Evolutionary conservation across 2,888 invertebrate species (phyloP), one percentile per base, ranked within the genome.

Genomic region (Neoscelio sp.): DNA sequence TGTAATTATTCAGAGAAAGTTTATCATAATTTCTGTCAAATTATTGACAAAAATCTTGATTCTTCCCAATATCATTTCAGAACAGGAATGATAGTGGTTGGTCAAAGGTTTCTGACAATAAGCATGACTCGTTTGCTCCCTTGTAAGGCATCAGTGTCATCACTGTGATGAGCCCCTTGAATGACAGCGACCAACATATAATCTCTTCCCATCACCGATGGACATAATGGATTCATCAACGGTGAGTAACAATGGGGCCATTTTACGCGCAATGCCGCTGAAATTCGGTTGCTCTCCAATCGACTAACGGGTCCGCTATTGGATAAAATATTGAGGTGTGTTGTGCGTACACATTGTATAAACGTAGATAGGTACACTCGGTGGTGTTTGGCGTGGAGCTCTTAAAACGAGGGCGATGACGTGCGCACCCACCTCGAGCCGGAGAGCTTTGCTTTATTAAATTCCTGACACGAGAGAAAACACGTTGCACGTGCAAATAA

Each of bases 381-480:
- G 50, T 33, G 65, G 58, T 65, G 18, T 65, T 71, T 58, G 48
- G 35, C 71, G 77, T 64, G 70, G 23, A 42, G 20, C 28, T 28
- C 46, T 54, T n/a, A 20, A 71, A 73, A 77, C 76, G 60, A 65
- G 71, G 79, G 68, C 65, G 79, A 67, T 70, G 68, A 44, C 46
- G 54, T 42, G 48, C 46, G 62, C 78, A 42, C 68, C 73, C 73
- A 73, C 74, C 78, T 78, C 65, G 23, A 28, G 4, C 18, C 64
- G 76, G 58, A n/a, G n/a, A 70, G 80, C 77, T 83, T 84, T 85
- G 85, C 87, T 89, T 89, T 90, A 90, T 90, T 90, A 90, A 89
- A 90, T 90, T 76, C 76, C 76, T 76, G 62, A 68, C 76, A 76
- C 76, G 76, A 76, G 76, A 76, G 48, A 50, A 70, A 70, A 76